These are phyloP conservation scores for Gobio occitaniae DNA, from an alignment of 2,797 vertebrate species.

Conservation along the genomic window DNA sequence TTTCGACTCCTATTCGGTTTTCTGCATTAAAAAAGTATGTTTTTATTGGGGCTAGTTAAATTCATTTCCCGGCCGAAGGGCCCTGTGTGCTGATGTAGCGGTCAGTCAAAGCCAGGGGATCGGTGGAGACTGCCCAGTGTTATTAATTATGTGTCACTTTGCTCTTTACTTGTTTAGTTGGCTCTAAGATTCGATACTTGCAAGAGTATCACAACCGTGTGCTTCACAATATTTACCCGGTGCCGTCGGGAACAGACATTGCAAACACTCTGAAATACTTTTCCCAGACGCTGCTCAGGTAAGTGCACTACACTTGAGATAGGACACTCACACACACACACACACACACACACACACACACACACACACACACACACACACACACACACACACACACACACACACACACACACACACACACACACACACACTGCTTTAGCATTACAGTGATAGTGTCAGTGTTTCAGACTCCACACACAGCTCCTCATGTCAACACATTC, in stretches of 20 bases:
- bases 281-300: slow-evolving; percentile 99
- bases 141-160: slow-evolving; percentile 79
- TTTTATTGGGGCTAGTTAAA: too few species aligned
- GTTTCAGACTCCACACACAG: not conserved
- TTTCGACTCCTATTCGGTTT: too few species aligned
- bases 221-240: slow-evolving; percentile 99
- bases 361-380: too few species aligned
- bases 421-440: slow-evolving; percentile 49
- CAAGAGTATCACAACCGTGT: slow-evolving; percentile 99
- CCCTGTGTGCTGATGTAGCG: not conserved
- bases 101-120: not conserved
- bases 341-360: too few species aligned
- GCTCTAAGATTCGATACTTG: slow-evolving; percentile 99
- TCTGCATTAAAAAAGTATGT: too few species aligned
- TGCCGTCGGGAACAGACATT: slow-evolving; percentile 99
- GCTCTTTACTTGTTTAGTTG: slow-evolving; percentile 90
- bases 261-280: slow-evolving; percentile 99
- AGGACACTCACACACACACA: slow-evolving; percentile 74
- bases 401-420: too few species aligned
- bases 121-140: slow-evolving; percentile 16
- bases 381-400: too few species aligned
- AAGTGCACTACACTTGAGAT: slow-evolving; percentile 84
- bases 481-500: not conserved
- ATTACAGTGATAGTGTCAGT: not conserved
- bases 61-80: too few species aligned